Conservation (phyloP, 2,797 vertebrate species). For the Bryconaethiops microstoma region DNA sequence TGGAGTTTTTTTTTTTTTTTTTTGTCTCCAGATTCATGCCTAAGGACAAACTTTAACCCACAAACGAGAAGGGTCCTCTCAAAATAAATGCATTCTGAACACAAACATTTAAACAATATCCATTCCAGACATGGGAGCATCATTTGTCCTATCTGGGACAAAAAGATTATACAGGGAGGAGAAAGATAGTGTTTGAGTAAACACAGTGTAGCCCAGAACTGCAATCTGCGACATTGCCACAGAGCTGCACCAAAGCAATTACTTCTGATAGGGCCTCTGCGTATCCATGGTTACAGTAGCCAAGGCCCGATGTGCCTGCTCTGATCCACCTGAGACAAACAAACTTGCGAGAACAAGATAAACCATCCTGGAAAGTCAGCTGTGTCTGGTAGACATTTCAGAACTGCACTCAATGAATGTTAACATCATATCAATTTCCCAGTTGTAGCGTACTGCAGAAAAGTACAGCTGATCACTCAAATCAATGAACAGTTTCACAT, state of each 20-base stretch:
- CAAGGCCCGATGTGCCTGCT: constrained; percentile 6
- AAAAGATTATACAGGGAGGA: constrained; percentile 1
- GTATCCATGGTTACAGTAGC: constrained; percentile 44
- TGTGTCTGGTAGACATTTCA: background rate
- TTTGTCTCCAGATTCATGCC: constrained; percentile 8
- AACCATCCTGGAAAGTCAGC: background rate
- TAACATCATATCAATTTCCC: background rate
- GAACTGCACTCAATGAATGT: background rate
- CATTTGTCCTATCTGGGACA: constrained; percentile 5
- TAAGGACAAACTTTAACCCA: background rate
- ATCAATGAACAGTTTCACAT: background rate
- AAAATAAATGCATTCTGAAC: background rate
- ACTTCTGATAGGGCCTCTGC: constrained; percentile 34
- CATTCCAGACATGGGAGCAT: background rate
- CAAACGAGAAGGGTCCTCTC: background rate
- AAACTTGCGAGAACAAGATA: constrained; percentile 3
- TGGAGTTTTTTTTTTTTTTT: background rate
- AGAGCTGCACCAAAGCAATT: constrained; percentile 28
- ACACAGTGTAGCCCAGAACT: constrained; percentile 18
- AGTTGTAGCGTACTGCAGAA: background rate
- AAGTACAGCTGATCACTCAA: background rate
- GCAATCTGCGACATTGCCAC: constrained; percentile 27
- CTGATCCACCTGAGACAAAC: constrained; percentile 28
- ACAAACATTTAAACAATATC: background rate
- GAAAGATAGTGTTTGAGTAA: constrained; percentile 25